These are phyloP conservation scores for Fragum fragum DNA, from an alignment of 2,888 invertebrate genomes.

Conservation along the genomic window DNA sequence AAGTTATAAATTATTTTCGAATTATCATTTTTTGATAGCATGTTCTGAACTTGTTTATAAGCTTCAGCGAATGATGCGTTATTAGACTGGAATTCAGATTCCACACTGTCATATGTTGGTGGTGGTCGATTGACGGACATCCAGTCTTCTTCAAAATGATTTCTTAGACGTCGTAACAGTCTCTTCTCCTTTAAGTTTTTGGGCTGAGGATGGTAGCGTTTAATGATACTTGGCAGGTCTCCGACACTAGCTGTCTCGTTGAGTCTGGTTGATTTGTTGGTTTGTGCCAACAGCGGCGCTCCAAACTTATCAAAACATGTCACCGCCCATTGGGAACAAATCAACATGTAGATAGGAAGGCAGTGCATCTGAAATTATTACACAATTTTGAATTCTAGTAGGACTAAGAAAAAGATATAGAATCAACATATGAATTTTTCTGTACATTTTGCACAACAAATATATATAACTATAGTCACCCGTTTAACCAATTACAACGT, in stretches of 20 bases:
- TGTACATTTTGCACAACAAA: too few species aligned
- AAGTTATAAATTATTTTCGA: background rate
- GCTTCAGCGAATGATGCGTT: conserved; percentile 2
- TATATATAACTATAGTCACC: too few species aligned
- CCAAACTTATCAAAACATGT: background rate
- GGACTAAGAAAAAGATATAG: too few species aligned
- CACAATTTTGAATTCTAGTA: too few species aligned
- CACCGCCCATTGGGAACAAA: background rate
- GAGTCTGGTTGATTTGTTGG: background rate
- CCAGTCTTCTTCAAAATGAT: conserved; percentile 63
- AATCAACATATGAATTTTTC: too few species aligned
- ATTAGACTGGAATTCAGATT: conserved; percentile 1
- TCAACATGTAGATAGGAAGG: background rate
- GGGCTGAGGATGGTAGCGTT: conserved; percentile 51
- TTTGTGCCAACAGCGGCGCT: background rate
- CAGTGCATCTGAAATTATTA: conserved; percentile 12
- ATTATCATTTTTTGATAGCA: background rate
- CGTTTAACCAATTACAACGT: too few species aligned
- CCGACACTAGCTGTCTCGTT: background rate
- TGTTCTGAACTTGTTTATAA: background rate
- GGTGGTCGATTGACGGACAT: conserved; percentile 60
- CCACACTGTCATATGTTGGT: background rate
- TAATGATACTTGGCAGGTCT: conserved; percentile 22
- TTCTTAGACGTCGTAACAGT: conserved; percentile 56
- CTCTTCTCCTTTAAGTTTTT: conserved; percentile 61